Base-by-base conservation (phyloP, 2,888 invertebrate genomes). In the Mimachlamys varia region DNA sequence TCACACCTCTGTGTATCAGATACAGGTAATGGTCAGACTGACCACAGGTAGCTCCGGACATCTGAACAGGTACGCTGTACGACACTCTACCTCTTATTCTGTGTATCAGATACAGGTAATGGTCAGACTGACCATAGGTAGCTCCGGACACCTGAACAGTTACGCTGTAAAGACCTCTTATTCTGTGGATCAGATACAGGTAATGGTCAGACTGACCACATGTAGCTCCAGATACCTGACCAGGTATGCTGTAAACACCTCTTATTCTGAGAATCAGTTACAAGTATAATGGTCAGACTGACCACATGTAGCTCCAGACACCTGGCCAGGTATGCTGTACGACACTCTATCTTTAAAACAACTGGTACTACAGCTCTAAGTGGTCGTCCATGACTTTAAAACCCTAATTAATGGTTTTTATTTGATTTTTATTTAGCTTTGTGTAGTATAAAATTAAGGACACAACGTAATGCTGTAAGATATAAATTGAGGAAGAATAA, bases 1-100 rank as follows among this genome's bases (percentile, higher is more conserved):
- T 76, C 76, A 33, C 76, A 76, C 76, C 76, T 76, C 22, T 76
- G 76, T 76, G 76, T 76, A 76, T 76, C 76, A 76, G 76, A 27
- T 33, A 76, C 76, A 76, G 27, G 76, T 76, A 22, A 22, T 76
- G 76, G 76, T 76, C 76, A 76, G 27, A 76, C 33, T 76, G 76
- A 33, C 76, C 76, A 76, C 76, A 33, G 58, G 33, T 33, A 76
- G 76, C 17, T 15, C 13, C 33, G 13, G 76, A 13, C 22, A 76
- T 1, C 58, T 33, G 33, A 76, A 1, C 76, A 76, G 76, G 19
- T 27, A 10, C 7, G 10, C 22, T 76, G 12, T 27, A 27, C 12
- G 4, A 76, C 76, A 76, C 33, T 27, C n/a, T n/a, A n/a, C n/a
- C n/a, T n/a, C n/a, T n/a, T n/a, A n/a, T n/a, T 76, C 22, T 76